A percentile compares a stretch with the other conserved stretches of the same genome.
Conservation (phyloP, 64 coral and sea anemone species). For the Dendronephthya gigantea region DNA sequence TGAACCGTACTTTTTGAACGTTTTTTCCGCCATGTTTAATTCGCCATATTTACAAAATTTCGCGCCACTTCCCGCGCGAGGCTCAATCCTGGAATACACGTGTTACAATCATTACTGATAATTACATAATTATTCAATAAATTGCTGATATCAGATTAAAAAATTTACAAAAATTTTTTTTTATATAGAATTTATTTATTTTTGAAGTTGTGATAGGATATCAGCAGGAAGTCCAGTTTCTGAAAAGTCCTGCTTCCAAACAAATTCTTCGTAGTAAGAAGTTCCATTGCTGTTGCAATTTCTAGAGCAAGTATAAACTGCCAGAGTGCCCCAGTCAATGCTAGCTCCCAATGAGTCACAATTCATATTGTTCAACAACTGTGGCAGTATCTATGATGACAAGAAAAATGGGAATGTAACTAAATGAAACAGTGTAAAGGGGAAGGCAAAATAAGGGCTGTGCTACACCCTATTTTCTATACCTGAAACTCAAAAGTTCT, state of each 20-base stretch:
- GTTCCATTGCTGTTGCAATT: constrained; percentile 37
- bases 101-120: not conserved
- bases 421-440: not conserved
- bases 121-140: not conserved
- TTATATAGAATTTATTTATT: not conserved
- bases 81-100: not conserved
- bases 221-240: constrained; percentile 68
- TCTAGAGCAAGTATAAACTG: constrained; percentile 59
- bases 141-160: no score
- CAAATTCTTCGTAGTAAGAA: constrained; percentile 63
- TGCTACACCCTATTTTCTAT: not conserved
- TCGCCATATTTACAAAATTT: not conserved
- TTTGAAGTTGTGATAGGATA: constrained; percentile 31
- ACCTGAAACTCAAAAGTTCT: constrained; percentile 98
- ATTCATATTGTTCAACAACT: constrained; percentile 67
- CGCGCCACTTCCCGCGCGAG: not conserved
- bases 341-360: constrained; percentile 63
- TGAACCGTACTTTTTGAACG: not conserved
- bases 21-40: not conserved
- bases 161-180: no score
- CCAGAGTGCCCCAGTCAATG: constrained; percentile 90
- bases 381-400: constrained; percentile 81
- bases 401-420: not conserved
- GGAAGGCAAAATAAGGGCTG: no score
- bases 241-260: constrained; percentile 97